phyloP scores from a whole-genome alignment of 2,797 vertebrate genomes.

The Leucoraja ocellata region DNA sequence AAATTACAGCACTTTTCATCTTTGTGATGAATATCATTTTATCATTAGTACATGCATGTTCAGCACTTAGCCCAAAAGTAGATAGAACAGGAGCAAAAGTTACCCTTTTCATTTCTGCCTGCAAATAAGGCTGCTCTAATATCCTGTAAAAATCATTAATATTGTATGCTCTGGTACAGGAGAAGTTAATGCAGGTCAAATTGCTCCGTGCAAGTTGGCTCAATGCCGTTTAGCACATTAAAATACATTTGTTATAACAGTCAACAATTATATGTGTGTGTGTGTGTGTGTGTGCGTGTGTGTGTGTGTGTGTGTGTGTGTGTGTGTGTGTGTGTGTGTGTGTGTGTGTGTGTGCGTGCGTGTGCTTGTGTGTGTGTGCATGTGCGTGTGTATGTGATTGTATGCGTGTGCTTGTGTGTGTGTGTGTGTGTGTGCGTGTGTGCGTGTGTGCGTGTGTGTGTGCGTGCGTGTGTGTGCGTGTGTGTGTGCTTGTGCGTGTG shows the following conservation, averaged over 20 bases:
- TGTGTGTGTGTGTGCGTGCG: no score
- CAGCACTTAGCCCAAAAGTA: not conserved
- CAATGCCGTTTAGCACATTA: constrained; percentile 3
- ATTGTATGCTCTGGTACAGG: constrained; percentile 19
- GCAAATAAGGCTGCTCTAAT: not conserved
- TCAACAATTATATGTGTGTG: no score
- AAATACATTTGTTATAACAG: constrained; percentile 15
- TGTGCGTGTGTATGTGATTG: no score
- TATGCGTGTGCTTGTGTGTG: no score
- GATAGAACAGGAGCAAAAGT: constrained; percentile 18
- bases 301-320: no score
- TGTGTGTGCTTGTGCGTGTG: no score
- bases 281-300: no score
- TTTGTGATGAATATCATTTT: not conserved
- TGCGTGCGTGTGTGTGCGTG: no score
- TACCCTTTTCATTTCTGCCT: constrained; percentile 3
- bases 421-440: no score
- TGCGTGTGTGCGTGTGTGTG: no score
- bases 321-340: no score
- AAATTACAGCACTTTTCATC: not conserved
- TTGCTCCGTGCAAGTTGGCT: constrained; percentile 24
- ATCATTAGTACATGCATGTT: not conserved
- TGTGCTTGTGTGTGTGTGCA: no score
- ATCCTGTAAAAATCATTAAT: constrained; percentile 25
- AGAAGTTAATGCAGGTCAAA: constrained; percentile 33